Base-by-base conservation (phyloP, 2,888 invertebrate species). In the Polyploca ridens region DNA sequence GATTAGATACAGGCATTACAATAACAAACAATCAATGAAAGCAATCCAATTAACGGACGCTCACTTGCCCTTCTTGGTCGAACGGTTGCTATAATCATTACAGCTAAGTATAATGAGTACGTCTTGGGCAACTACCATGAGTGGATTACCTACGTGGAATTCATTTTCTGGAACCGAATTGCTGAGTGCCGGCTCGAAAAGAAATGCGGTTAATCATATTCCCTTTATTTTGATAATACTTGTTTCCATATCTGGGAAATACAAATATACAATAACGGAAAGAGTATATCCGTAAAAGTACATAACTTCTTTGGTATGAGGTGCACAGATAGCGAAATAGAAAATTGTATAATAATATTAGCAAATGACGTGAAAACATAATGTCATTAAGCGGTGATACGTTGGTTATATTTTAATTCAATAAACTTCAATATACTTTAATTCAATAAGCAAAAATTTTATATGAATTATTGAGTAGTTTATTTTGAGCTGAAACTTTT, bases 31-130 rank as follows among this genome's bases (percentile, higher is more conserved):
- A 87, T 85, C 84, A 83, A 84, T 84, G 82, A 75, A 77, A 78
- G 82, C 85, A 79, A 90, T 90, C 85, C 87, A 90, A 90, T 91
- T 89, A 91, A 88, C 82, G 82, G 72, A 72, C 83, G 81, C 81
- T 81, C 83, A 78, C 84, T 87, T 83, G 84, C 85, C 86, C 87
- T 87, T 84, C 84, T 86, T 84, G 82, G 80, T 74, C 78, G 82
- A 90, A 86, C 79, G 83, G 80, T 76, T 72, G 82, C 83, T 72
- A 87, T 90, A 87, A 89, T 90, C 88, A 86, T 90, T 88, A 87
- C 83, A 75, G 75, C 76, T 84, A 84, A 88, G 84, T 82, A 83
- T 69, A 67, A 63, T 64, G 62, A 62, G 57, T 65, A 63, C 63
- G 54, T 63, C 58, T 58, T 41, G 38, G 57, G 38, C 35, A 41